Conservation (phyloP, 2,113 vertebrate species). For the Coptodon bakossiorum region DNA sequence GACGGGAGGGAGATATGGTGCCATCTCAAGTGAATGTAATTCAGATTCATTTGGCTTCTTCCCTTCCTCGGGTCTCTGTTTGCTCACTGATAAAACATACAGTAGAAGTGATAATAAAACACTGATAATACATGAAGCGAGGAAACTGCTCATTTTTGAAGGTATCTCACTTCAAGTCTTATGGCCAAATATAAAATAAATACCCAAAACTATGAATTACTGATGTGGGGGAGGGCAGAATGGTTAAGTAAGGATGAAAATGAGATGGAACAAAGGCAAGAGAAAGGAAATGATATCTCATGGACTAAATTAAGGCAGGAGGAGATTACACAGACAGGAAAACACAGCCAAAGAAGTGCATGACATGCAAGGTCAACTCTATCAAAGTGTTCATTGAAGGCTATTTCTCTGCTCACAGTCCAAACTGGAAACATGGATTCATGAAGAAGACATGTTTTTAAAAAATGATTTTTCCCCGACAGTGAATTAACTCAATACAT, state of each 20-base stretch:
- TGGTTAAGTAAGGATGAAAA: background rate
- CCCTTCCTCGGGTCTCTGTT: background rate
- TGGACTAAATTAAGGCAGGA: background rate
- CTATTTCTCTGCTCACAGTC: background rate
- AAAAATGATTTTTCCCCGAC: background rate
- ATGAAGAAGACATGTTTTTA: background rate
- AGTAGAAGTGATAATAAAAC: background rate
- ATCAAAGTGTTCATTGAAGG: background rate
- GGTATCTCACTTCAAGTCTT: background rate
- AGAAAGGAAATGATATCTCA: background rate
- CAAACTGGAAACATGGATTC: background rate
- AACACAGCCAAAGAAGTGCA: background rate
- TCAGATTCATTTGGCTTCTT: background rate
- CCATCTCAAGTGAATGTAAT: background rate
- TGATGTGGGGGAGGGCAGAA: background rate
- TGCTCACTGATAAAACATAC: background rate
- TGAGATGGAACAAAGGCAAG: background rate
- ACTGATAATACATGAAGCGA: background rate
- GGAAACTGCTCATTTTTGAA: background rate
- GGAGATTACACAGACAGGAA: background rate
- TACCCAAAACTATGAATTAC: background rate
- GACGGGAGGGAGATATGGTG: background rate
- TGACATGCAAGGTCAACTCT: constrained; percentile 11
- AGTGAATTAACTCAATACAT: background rate
- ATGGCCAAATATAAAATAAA: background rate